Conservation (phyloP, 2,797 vertebrate species). For the Lutjanus campechanus region DNA sequence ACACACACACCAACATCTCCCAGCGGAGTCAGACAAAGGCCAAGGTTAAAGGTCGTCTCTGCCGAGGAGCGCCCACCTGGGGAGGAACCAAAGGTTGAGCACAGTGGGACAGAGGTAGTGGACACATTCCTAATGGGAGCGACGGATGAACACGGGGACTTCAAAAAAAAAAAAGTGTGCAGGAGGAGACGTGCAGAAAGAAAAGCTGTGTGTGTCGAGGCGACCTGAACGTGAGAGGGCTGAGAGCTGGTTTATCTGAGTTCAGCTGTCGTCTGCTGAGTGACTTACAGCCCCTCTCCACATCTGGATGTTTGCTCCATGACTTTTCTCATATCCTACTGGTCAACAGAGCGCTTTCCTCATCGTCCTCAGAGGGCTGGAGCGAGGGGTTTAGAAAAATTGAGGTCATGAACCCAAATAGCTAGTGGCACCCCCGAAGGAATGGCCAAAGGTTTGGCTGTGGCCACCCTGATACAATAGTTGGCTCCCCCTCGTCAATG, state of each 20-base stretch:
- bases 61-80: conserved; percentile 11
- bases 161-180: neutral
- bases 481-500: no score
- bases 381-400: neutral
- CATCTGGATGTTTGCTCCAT: conserved; percentile 36
- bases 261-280: conserved; percentile 41
- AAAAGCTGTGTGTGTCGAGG: neutral
- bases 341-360: neutral
- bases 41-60: conserved; percentile 53
- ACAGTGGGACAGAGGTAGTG: conserved; percentile 8
- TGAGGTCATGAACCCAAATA: no score
- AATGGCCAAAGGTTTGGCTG: no score
- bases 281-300: conserved; percentile 25
- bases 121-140: conserved; percentile 35
- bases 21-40: conserved; percentile 49
- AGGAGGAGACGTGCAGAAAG: neutral
- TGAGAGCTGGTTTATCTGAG: conserved; percentile 19
- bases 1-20: conserved; percentile 22
- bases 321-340: conserved; percentile 4
- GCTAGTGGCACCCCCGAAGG: no score
- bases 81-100: conserved; percentile 45
- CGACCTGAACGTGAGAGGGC: conserved; percentile 12
- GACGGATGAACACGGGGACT: neutral
- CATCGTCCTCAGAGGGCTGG: neutral
- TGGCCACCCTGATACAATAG: no score